Evolutionary conservation across 2,797 vertebrate genomes (phyloP).

Genomic region (Danio jaintianensis): DNA sequence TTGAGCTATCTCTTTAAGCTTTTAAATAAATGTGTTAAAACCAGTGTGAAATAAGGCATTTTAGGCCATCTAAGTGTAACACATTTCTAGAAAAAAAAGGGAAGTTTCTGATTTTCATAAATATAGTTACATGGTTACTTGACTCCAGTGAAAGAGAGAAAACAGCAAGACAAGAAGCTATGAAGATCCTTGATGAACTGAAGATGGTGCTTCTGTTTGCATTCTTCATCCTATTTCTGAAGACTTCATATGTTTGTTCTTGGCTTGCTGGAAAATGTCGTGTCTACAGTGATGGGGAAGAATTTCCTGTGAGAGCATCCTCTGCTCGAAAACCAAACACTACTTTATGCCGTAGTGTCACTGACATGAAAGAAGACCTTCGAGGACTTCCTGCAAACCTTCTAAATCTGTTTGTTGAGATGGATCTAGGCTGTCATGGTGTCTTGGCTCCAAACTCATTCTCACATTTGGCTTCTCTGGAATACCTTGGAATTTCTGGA

Average conservation of each 20-base stretch:
- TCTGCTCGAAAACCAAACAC: background rate
- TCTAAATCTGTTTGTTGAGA: background rate
- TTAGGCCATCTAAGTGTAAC: background rate
- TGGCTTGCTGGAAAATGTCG: constrained; percentile 14
- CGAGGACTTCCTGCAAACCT: background rate
- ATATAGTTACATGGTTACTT: background rate
- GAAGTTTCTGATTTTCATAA: background rate
- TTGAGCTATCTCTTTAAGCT: background rate
- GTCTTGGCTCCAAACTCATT: background rate
- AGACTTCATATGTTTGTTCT: background rate
- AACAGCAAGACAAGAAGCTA: background rate
- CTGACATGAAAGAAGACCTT: constrained; percentile 13
- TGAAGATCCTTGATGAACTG: background rate
- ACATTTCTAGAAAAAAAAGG: background rate
- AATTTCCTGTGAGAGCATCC: background rate
- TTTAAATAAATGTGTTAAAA: background rate
- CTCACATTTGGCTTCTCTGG: background rate
- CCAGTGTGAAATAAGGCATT: background rate
- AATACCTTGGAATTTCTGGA: background rate
- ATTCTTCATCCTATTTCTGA: background rate
- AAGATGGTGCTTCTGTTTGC: background rate
- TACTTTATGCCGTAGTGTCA: background rate
- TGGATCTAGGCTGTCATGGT: background rate
- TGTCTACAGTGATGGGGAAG: constrained; percentile 10
- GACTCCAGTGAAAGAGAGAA: background rate